These are phyloP conservation scores for Meloidogyne chitwoodi DNA, from an alignment of 1,140 invertebrate genomes.

Conservation along the genomic window DNA sequence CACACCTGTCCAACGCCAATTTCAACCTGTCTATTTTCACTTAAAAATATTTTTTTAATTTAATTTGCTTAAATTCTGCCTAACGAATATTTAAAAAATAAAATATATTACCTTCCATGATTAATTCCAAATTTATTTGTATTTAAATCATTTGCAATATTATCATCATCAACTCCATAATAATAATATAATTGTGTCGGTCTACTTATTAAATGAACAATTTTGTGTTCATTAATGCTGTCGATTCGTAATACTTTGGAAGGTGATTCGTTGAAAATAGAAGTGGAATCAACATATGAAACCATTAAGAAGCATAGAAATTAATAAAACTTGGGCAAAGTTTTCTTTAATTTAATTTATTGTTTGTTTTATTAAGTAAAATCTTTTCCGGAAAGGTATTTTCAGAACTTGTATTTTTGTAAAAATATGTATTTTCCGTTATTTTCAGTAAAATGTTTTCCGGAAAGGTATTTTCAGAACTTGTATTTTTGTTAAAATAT, in stretches of 20 bases:
- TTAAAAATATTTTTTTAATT: not conserved
- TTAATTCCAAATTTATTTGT: not conserved
- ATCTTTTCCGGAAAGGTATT: not conserved
- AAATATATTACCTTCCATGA: not conserved
- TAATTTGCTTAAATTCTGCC: not conserved
- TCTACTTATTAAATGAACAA: constrained; percentile 18
- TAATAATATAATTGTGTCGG: constrained; percentile 18
- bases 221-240: constrained; percentile 13
- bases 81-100: not conserved
- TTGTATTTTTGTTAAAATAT: too few relatives aligned
- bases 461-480: not conserved
- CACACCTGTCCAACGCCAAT: constrained; percentile 6
- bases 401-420: not conserved
- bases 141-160: not conserved
- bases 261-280: not conserved
- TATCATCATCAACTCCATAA: not conserved
- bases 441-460: not conserved
- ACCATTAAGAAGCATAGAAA: not conserved
- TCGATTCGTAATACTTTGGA: not conserved
- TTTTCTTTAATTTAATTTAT: too few relatives aligned
- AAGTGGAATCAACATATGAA: not conserved
- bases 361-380: not conserved
- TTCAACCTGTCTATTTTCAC: not conserved
- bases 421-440: too few relatives aligned
- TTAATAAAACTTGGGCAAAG: too few relatives aligned